Evolutionary conservation across 2,888 invertebrate genomes (phyloP).

Genomic region (Alloscopus bannaensis): DNA sequence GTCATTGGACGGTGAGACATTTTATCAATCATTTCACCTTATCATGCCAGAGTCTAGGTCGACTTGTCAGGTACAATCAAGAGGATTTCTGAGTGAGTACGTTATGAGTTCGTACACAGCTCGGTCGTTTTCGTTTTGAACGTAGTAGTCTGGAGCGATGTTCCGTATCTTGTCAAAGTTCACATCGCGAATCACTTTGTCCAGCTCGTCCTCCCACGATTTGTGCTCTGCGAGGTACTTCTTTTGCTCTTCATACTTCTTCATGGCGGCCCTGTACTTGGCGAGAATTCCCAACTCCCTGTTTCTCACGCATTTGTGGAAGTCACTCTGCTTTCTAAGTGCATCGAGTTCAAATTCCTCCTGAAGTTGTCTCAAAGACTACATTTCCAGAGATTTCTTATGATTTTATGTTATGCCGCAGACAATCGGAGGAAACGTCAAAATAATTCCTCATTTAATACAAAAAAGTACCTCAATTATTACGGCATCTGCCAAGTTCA

Average conservation of each 20-base stretch:
- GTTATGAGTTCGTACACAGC: constrained; percentile 28
- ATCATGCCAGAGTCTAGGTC: too few relatives aligned
- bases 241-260: constrained; percentile 21
- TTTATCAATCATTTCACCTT: too few relatives aligned
- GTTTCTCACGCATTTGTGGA: constrained; percentile 22
- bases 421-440: not conserved
- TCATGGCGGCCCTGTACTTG: constrained; percentile 30
- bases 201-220: constrained; percentile 38
- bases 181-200: constrained; percentile 33
- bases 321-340: constrained; percentile 28
- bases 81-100: too few relatives aligned
- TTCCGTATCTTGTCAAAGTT: constrained; percentile 36
- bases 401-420: not conserved
- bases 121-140: constrained; percentile 15
- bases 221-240: constrained; percentile 16
- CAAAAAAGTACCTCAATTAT: constrained; percentile 50
- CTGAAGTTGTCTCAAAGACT: constrained; percentile 48
- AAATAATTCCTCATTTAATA: constrained; percentile 4
- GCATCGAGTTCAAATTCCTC: constrained; percentile 40
- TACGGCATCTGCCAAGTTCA: constrained; percentile 30
- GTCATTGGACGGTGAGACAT: too few relatives aligned
- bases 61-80: too few relatives aligned
- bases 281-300: constrained; percentile 26
- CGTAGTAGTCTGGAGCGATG: constrained; percentile 19
- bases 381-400: not conserved